These are phyloP conservation scores for Cenopis cana DNA, from an alignment of 2,888 invertebrate genomes.

Conservation along the genomic window DNA sequence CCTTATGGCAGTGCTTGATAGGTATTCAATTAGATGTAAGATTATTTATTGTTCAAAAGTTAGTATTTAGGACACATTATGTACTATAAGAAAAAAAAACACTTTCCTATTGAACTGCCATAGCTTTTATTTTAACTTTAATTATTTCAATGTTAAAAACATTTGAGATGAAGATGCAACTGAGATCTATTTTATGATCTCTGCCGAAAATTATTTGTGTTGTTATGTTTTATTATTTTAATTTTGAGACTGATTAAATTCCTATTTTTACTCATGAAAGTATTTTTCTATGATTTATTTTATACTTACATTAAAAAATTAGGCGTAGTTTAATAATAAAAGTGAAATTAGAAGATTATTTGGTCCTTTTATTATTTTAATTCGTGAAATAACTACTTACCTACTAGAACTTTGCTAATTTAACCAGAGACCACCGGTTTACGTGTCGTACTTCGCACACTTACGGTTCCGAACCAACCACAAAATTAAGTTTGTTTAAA, in stretches of 20 bases:
- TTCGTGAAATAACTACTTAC: not conserved
- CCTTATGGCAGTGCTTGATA: conserved; percentile 16
- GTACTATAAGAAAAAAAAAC: conserved; percentile 6
- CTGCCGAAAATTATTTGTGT: conserved; percentile 19
- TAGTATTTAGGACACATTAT: conserved; percentile 5
- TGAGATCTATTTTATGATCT: conserved; percentile 7
- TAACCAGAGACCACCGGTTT: too few relatives aligned
- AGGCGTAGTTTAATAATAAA: conserved; percentile 18
- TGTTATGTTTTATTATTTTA: conserved; percentile 25
- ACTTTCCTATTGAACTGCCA: conserved; percentile 16
- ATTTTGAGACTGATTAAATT: conserved; percentile 41
- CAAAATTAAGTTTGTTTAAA: too few relatives aligned
- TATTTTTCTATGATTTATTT: conserved; percentile 22
- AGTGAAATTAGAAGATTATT: conserved; percentile 12
- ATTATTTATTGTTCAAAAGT: conserved; percentile 35
- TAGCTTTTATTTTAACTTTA: conserved; percentile 15
- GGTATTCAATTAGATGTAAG: conserved; percentile 33
- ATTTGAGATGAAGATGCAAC: not conserved
- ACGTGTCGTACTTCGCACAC: too few relatives aligned
- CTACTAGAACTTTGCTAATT: too few relatives aligned
- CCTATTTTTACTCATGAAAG: conserved; percentile 15
- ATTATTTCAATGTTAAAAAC: conserved; percentile 21
- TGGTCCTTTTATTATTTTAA: not conserved
- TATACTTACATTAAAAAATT: conserved; percentile 3
- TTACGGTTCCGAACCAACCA: too few relatives aligned